Evolutionary conservation across 2,113 vertebrate species (phyloP).

Genomic region (Rostratula benghalensis): DNA sequence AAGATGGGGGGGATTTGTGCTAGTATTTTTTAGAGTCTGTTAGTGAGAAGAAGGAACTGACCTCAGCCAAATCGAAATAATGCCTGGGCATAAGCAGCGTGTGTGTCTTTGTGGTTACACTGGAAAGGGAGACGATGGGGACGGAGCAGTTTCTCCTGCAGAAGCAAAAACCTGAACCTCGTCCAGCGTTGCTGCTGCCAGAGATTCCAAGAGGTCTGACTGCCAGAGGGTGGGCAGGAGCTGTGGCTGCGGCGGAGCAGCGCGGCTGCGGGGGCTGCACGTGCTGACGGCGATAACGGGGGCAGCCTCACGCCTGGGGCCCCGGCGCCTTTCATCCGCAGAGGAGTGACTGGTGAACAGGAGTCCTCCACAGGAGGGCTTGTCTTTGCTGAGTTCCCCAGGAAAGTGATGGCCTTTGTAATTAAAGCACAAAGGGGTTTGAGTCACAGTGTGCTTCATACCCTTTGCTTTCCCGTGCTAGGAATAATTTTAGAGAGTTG

Average conservation of each 20-base stretch:
- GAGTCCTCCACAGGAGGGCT: neutral
- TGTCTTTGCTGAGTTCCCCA: neutral
- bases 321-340: neutral
- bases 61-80: neutral
- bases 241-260: neutral
- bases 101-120: neutral
- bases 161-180: neutral
- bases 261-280: neutral
- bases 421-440: neutral
- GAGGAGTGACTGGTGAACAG: neutral
- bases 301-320: neutral
- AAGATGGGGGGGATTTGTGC: neutral
- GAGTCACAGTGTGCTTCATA: neutral
- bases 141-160: neutral
- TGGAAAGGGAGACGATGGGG: neutral
- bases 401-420: neutral
- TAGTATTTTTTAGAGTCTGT: neutral
- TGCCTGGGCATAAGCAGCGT: accelerated
- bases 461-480: neutral
- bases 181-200: neutral
- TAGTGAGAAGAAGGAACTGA: neutral
- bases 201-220: neutral
- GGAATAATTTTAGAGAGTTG: neutral
- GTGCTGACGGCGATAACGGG: neutral
- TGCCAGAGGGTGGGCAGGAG: neutral